Evolutionary conservation across 1,140 invertebrate genomes (phyloP).

Genomic region (Lepidurus couesii): DNA sequence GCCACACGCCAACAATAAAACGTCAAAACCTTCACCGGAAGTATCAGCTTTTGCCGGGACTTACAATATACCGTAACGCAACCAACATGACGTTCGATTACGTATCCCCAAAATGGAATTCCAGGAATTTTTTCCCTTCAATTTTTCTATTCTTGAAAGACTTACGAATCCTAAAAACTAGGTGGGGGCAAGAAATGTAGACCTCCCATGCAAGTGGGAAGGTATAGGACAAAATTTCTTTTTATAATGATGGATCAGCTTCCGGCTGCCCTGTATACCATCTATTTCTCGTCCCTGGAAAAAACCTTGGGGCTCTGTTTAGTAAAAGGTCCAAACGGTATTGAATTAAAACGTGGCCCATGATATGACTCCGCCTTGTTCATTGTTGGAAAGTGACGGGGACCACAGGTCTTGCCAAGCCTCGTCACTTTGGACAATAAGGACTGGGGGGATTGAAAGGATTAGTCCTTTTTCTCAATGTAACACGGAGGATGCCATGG

Average conservation of each 20-base stretch:
- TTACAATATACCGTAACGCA: neutral
- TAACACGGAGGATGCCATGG: neutral
- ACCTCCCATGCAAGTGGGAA: neutral
- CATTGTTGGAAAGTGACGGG: neutral
- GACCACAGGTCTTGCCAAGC: conserved; percentile 1
- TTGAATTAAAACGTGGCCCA: neutral
- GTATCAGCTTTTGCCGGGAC: neutral
- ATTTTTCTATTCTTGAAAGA: neutral
- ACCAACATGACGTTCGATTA: neutral
- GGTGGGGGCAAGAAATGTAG: too few relatives aligned
- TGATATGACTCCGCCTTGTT: conserved; percentile 3
- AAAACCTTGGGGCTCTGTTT: neutral
- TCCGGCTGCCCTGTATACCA: neutral
- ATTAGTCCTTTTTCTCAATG: neutral
- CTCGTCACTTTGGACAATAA: conserved; percentile 18
- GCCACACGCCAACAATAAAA: neutral
- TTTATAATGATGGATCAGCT: conserved; percentile 12
- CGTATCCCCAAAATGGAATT: neutral
- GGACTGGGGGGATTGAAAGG: neutral
- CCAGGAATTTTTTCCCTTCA: neutral
- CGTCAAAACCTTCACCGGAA: neutral
- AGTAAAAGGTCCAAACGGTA: neutral
- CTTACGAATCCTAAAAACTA: too few relatives aligned
- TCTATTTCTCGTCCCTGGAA: neutral
- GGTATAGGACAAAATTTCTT: neutral